A percentile compares a stretch with the other conserved stretches of the same genome.
phyloP scores from a whole-genome alignment of 2,113 vertebrate species.

The Chamaea fasciata region DNA sequence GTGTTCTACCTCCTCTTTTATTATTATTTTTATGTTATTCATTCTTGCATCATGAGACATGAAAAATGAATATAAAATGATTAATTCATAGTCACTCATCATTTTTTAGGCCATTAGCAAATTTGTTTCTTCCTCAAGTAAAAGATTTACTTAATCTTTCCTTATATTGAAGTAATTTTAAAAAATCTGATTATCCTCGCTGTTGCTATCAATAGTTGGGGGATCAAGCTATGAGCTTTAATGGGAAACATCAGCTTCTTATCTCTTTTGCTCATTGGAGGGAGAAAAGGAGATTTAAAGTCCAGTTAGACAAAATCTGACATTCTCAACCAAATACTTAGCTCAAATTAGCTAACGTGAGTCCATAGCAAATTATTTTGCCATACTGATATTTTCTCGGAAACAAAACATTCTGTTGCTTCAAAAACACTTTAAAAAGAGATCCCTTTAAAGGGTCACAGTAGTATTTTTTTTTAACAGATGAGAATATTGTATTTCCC shows the following conservation, averaged over 20 bases:
- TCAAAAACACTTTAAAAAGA: not conserved
- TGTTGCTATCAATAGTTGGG: not conserved
- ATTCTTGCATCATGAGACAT: not conserved
- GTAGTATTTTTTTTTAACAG: not conserved
- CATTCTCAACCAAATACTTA: not conserved
- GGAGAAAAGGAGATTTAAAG: not conserved
- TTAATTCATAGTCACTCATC: not conserved
- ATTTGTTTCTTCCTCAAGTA: not conserved
- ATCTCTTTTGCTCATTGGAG: not conserved
- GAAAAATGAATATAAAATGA: not conserved
- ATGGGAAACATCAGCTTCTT: not conserved
- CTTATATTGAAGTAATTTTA: not conserved
- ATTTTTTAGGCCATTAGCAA: not conserved
- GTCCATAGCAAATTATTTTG: not conserved
- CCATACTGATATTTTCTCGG: not conserved
- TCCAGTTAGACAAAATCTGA: not conserved
- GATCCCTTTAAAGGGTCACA: not conserved
- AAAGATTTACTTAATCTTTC: not conserved
- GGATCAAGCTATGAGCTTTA: not conserved
- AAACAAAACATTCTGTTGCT: not conserved
- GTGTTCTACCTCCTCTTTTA: not conserved
- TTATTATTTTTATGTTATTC: not conserved
- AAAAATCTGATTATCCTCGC: not conserved
- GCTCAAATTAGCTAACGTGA: fast-evolving
- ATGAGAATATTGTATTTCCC: not conserved